phyloP scores from a whole-genome alignment of 2,797 vertebrate genomes.

The Myioborus melanocephalus region DNA sequence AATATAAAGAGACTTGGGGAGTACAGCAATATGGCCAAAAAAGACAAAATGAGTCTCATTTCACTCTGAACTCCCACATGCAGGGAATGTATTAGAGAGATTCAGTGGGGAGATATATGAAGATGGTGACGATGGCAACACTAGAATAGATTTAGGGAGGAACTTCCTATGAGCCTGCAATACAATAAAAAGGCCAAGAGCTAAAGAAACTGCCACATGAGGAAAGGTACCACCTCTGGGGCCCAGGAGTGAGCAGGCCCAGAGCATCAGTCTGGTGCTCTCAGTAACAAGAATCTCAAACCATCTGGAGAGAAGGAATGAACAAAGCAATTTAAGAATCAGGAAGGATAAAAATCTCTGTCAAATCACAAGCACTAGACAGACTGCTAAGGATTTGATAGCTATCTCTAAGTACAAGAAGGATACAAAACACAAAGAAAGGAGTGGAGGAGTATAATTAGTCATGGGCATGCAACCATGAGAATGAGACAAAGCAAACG shows the following conservation, averaged over 20 bases:
- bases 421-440: conserved; percentile 17
- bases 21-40: conserved; percentile 53
- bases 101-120: conserved; percentile 11
- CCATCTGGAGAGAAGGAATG: neutral
- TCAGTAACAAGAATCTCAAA: neutral
- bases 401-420: conserved; percentile 26
- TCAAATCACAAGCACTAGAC: neutral
- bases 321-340: neutral
- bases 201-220: neutral
- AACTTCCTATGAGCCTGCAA: neutral
- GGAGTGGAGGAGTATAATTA: conserved; percentile 12
- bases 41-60: conserved; percentile 51
- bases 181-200: neutral
- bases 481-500: neutral
- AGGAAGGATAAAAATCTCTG: conserved; percentile 18
- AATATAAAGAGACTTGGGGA: conserved; percentile 61
- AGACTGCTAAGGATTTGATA: conserved; percentile 25
- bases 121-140: neutral
- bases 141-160: neutral
- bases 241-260: neutral
- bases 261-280: neutral
- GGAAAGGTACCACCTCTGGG: neutral
- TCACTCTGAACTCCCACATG: conserved; percentile 42
- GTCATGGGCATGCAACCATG: neutral
- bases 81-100: neutral